phyloP scores from a whole-genome alignment of 2,113 vertebrate genomes.

The Tychaedon coryphoeus region DNA sequence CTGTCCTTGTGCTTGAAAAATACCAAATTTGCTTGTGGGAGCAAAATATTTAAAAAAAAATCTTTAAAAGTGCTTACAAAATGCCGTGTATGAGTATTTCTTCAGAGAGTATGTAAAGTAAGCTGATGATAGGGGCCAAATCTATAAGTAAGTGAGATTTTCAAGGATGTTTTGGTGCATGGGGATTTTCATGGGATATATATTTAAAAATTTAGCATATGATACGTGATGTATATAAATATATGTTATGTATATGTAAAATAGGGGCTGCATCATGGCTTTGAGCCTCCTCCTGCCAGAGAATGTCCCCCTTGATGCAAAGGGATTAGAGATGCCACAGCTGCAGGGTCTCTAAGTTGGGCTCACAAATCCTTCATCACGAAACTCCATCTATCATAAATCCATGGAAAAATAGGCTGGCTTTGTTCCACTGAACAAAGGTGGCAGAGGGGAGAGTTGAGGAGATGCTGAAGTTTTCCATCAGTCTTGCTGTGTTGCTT shows the following conservation, averaged over 20 bases:
- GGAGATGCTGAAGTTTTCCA: neutral
- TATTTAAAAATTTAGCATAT: neutral
- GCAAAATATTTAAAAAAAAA: neutral
- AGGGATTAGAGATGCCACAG: neutral
- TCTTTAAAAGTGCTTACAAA: neutral
- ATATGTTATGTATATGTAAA: neutral
- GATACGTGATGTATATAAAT: neutral
- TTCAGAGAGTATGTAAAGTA: neutral
- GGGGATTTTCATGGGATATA: neutral
- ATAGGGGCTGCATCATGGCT: neutral
- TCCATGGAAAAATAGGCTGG: neutral
- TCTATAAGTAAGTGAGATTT: neutral
- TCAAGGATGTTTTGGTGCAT: neutral
- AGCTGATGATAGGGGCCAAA: neutral
- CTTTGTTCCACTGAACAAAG: neutral
- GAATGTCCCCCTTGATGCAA: neutral
- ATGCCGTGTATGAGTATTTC: neutral
- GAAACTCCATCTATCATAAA: neutral
- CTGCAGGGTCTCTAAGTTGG: neutral
- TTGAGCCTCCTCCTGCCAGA: neutral
- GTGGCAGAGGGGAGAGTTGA: neutral
- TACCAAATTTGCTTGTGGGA: neutral
- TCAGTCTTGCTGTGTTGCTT: neutral
- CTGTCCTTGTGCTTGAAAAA: neutral
- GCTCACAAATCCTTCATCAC: neutral